Percentiles rank a stretch among this genome's conserved stretches.
These are phyloP conservation scores for Bicyclus anynana DNA, from an alignment of 1,140 invertebrate genomes.

Conservation along the genomic window DNA sequence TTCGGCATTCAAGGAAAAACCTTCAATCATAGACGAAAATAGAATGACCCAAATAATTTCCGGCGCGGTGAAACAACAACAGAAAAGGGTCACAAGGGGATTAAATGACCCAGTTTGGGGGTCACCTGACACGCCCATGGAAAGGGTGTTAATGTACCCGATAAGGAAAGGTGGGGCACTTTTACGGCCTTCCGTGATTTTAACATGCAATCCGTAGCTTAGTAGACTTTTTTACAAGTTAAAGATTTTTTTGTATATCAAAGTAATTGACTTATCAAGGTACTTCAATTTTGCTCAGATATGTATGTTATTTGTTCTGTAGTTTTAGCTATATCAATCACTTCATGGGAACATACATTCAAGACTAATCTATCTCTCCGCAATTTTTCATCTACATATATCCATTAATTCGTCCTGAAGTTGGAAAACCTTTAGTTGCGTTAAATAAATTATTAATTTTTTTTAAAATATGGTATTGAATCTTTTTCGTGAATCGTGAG, in stretches of 20 bases:
- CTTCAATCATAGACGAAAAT: not conserved
- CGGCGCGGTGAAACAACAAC: not conserved
- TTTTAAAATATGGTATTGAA: too few relatives aligned
- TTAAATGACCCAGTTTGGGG: not conserved
- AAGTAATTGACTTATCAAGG: not conserved
- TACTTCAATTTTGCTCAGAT: too few relatives aligned
- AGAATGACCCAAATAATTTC: constrained; percentile 4
- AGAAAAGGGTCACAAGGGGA: not conserved
- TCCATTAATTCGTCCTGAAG: too few relatives aligned
- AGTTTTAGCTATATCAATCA: too few relatives aligned
- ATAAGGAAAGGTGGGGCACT: not conserved
- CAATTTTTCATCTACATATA: too few relatives aligned
- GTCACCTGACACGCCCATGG: not conserved
- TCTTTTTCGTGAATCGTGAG: too few relatives aligned
- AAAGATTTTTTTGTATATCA: not conserved
- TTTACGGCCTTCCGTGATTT: constrained; percentile 6
- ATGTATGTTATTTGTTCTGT: too few relatives aligned
- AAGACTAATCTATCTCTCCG: too few relatives aligned
- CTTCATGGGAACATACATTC: too few relatives aligned
- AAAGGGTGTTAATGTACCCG: constrained; percentile 1
- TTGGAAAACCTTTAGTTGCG: too few relatives aligned
- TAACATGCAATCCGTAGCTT: not conserved
- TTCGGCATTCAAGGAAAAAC: too few relatives aligned
- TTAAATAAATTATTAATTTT: too few relatives aligned
- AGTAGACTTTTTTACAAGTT: not conserved